Conservation (phyloP, 2,888 invertebrate genomes). For the Buathra laborator region DNA sequence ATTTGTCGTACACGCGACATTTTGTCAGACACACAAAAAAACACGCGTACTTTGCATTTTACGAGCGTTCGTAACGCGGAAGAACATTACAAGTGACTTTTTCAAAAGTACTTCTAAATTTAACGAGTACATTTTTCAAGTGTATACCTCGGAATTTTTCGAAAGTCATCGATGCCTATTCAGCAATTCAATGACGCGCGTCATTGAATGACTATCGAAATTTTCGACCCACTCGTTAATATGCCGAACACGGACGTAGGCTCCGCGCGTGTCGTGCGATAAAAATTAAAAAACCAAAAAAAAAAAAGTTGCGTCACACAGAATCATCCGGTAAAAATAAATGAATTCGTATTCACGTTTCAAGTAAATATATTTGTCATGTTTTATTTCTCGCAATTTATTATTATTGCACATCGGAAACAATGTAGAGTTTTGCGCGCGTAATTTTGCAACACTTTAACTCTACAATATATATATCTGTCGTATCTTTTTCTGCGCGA, state of each 20-base stretch:
- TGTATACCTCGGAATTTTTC: neutral
- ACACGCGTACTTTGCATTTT: neutral
- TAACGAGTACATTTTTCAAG: too few relatives aligned
- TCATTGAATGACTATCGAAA: conserved; percentile 39
- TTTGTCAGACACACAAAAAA: too few relatives aligned
- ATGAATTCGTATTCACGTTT: conserved; percentile 31
- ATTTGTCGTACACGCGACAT: too few relatives aligned
- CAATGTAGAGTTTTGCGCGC: conserved; percentile 33
- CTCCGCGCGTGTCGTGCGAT: too few relatives aligned
- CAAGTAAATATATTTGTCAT: conserved; percentile 60
- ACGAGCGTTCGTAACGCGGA: neutral
- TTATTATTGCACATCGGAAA: conserved; percentile 53
- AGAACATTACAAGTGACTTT: neutral
- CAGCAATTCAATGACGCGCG: conserved; percentile 44
- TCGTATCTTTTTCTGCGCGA: conserved; percentile 36
- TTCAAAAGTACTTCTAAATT: neutral
- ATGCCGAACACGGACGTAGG: neutral
- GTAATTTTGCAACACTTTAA: conserved; percentile 33
- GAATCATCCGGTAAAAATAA: neutral
- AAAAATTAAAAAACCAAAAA: too few relatives aligned
- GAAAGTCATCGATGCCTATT: neutral
- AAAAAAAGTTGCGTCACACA: neutral
- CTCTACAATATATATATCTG: conserved; percentile 34
- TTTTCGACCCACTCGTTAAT: neutral
- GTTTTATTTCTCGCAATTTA: conserved; percentile 42